Evolutionary conservation across 2,888 invertebrate species (phyloP).

Genomic region (Salpingus planirostris): DNA sequence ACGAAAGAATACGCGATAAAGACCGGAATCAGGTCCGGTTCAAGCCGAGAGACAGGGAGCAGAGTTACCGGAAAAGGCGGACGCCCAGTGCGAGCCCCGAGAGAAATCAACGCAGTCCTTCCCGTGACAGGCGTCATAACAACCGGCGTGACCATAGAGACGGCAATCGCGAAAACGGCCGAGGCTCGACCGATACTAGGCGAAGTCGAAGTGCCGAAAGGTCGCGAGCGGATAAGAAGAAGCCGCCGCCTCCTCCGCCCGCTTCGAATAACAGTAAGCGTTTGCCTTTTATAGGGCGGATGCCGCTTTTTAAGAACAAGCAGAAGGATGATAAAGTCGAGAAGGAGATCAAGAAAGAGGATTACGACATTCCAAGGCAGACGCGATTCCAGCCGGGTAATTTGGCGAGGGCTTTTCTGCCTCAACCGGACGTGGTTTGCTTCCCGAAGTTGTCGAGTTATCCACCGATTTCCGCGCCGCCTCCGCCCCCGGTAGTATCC

Average conservation of each 20-base stretch:
- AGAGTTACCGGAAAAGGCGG: slow-evolving; percentile 26
- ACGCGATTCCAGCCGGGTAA: slow-evolving; percentile 40
- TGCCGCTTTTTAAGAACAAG: slow-evolving; percentile 67
- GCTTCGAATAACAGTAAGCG: slow-evolving; percentile 52
- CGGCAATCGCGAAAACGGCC: slow-evolving; percentile 11
- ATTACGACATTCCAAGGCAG: slow-evolving; percentile 36
- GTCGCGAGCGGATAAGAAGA: slow-evolving; percentile 23
- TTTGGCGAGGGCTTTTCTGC: slow-evolving; percentile 37
- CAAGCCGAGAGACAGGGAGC: slow-evolving; percentile 39
- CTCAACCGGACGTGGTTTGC: slow-evolving; percentile 40
- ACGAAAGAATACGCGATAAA: slow-evolving; percentile 34
- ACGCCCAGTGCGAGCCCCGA: slow-evolving; percentile 23
- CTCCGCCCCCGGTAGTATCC: slow-evolving; percentile 25
- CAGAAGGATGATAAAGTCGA: slow-evolving; percentile 41
- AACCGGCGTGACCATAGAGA: slow-evolving; percentile 2
- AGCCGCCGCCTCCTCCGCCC: slow-evolving; percentile 37
- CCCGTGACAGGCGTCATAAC: slow-evolving; percentile 2
- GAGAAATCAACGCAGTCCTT: slow-evolving; percentile 16
- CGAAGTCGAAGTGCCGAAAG: slow-evolving; percentile 14
- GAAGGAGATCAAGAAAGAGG: slow-evolving; percentile 48
- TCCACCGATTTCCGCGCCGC: slow-evolving; percentile 24
- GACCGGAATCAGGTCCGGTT: slow-evolving; percentile 33
- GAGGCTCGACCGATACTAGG: slow-evolving; percentile 10
- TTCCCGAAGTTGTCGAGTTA: slow-evolving; percentile 38
- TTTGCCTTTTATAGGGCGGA: slow-evolving; percentile 76